Evolutionary conservation across 2,888 invertebrate species (phyloP).

Genomic region (Tetheella fluctuosa): DNA sequence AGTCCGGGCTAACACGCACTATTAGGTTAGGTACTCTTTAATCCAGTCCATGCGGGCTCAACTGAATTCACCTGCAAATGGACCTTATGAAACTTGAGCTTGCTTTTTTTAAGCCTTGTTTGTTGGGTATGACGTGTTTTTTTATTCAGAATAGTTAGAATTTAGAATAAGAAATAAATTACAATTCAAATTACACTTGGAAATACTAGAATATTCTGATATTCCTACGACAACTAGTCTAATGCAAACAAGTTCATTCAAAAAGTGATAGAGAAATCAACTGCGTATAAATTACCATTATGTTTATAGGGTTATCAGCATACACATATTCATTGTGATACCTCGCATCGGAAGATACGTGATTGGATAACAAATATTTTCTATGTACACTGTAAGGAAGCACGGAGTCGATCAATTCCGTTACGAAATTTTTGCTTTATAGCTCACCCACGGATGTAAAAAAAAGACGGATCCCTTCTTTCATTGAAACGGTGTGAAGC

Average conservation of each 20-base stretch:
- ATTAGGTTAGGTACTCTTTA: constrained; percentile 3
- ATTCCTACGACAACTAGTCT: too few relatives aligned
- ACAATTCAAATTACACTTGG: too few relatives aligned
- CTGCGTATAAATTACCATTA: neutral
- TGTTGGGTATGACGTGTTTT: neutral
- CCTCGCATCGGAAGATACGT: neutral
- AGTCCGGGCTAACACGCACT: constrained; percentile 5
- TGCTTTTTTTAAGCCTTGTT: neutral
- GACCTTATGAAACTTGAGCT: neutral
- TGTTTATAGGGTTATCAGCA: neutral
- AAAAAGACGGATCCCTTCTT: too few relatives aligned
- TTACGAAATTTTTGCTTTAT: neutral
- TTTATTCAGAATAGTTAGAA: neutral
- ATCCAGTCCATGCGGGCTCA: constrained; percentile 1
- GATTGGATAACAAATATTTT: neutral
- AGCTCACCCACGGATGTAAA: neutral
- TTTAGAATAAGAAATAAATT: too few relatives aligned
- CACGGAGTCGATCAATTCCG: constrained; percentile 3
- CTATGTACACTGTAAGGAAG: constrained; percentile 3
- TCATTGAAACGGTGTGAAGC: too few relatives aligned
- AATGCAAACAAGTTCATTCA: too few relatives aligned
- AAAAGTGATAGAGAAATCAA: too few relatives aligned
- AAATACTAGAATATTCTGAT: too few relatives aligned
- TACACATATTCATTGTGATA: neutral
- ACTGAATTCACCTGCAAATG: neutral